Conservation (phyloP, 2,113 vertebrate species). For the Crotalus helleri region DNA sequence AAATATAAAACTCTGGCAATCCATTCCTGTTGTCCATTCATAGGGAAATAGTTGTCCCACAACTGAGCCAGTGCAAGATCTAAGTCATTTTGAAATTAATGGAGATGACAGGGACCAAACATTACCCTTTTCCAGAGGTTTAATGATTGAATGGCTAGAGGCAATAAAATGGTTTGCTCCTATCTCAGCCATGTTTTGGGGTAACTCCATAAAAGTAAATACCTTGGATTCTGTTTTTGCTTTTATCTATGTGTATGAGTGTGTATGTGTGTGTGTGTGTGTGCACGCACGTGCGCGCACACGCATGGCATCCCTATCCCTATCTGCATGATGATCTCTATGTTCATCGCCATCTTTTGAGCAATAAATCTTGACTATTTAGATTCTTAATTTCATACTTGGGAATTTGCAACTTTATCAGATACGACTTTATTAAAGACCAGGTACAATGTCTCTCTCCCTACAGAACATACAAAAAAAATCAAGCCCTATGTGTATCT, state of each 20-base stretch:
- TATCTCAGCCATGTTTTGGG: too few species aligned
- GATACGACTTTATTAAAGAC: not conserved
- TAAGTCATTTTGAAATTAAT: not conserved
- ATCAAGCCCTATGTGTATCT: not conserved
- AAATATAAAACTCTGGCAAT: not conserved
- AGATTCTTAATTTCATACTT: not conserved
- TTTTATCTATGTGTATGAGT: not conserved
- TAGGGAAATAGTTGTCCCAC: not conserved
- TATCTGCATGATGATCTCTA: not conserved
- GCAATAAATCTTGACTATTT: not conserved
- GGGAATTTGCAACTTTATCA: not conserved
- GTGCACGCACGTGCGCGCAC: too few species aligned
- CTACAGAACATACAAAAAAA: not conserved
- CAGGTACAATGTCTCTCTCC: not conserved
- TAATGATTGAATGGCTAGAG: too few species aligned
- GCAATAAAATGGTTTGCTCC: not conserved
- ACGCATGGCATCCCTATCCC: not conserved
- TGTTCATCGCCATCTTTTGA: not conserved
- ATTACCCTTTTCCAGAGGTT: not conserved
- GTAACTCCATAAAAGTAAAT: not conserved
- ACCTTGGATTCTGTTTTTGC: not conserved
- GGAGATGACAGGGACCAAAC: not conserved
- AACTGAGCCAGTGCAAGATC: not conserved
- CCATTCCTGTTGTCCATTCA: not conserved
- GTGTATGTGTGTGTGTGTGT: too few species aligned